These are phyloP conservation scores for Phoebastria nigripes DNA, from an alignment of 2,797 vertebrate species.

Conservation along the genomic window DNA sequence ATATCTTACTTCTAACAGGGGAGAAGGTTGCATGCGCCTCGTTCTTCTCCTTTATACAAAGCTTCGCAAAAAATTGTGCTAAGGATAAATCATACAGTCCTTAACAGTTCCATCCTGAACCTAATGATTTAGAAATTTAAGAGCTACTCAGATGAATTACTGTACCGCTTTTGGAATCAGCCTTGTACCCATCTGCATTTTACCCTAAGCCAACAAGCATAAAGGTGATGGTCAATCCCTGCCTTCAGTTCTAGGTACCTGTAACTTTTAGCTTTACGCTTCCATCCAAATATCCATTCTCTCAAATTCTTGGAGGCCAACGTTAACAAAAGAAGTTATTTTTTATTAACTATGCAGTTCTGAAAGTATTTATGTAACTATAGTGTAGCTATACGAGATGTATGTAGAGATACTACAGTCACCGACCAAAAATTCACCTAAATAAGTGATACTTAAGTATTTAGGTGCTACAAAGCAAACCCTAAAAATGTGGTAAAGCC, in stretches of 20 bases:
- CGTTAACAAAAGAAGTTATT: accelerated
- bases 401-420: not conserved
- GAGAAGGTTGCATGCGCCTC: not conserved
- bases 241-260: not conserved
- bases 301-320: not conserved
- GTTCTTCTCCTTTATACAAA: not conserved
- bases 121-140: accelerated
- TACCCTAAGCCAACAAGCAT: not conserved
- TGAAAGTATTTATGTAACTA: not conserved
- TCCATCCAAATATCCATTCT: not conserved
- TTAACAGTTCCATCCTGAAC: not conserved
- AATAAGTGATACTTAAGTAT: not conserved
- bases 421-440: not conserved
- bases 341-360: not conserved
- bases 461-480: not conserved
- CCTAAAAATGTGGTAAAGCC: not conserved
- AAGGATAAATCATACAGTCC: not conserved
- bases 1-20: not conserved
- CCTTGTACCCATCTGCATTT: not conserved
- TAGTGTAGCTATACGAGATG: not conserved
- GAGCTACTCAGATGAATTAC: not conserved
- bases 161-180: no score
- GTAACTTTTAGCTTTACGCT: not conserved
- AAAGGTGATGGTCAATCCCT: not conserved
- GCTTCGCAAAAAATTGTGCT: not conserved